Evolutionary conservation across 2,888 invertebrate species (phyloP), one percentile per base, ranked within the genome.

Genomic region (Lamellibrachia columna): DNA sequence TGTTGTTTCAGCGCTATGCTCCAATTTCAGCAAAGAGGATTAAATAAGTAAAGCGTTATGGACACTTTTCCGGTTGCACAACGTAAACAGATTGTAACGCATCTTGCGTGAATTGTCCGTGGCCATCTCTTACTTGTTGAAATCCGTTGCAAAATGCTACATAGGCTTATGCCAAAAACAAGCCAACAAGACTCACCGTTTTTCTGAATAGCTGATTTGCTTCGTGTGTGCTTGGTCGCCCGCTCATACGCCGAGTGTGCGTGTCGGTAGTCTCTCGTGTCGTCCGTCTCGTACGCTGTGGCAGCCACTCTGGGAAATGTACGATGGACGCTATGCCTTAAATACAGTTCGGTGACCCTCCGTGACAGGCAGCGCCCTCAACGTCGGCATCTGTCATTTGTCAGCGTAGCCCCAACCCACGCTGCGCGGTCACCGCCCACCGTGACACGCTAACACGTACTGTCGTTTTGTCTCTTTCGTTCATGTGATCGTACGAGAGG

Each of bases 351-450:
- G 75, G 15, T 75, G n/a, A 75, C 75, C 75, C 75, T 22, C 15
- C n/a, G 75, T 75, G 75, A 75, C 75, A 75, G 75, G 75, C 75
- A 75, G 75, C 75, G 75, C 75, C 75, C 75, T 75, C 75, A 75
- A 3, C 75, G 75, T 22, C 22, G 75, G 22, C 75, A 75, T 75
- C 22, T 75, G 75, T 75, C 15, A 75, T n/a, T 15, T 75, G 75
- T 75, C 15, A 75, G 6, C 22, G 75, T 75, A 75, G 75, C 75
- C 75, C 75, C 75, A 75, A 75, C 75, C 75, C 75, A 75, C 75
- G 75, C 75, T 75, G 75, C 22, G 75, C 22, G 15, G 6, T n/a
- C 75, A n/a, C 2, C 22, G 75, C 75, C 75, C 22, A 22, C 15
- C 75, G 75, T n/a, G 75, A 75, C 75, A 6, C n/a, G 22, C 15